Conservation (phyloP, 2,113 vertebrate genomes). For the Puntigrus tetrazona region DNA sequence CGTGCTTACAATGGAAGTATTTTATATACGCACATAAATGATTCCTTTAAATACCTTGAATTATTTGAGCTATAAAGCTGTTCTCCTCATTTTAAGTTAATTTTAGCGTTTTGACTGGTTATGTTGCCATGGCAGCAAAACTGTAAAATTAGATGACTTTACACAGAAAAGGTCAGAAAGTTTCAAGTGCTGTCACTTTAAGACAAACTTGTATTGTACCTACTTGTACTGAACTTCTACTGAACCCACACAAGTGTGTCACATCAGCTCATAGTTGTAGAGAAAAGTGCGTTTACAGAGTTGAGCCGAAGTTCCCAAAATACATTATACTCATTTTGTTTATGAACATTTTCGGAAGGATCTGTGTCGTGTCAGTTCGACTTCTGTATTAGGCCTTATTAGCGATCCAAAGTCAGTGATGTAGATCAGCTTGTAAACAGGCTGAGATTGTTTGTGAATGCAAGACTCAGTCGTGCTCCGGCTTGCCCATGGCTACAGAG, state of each 20-base stretch:
- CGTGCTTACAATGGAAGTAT: neutral
- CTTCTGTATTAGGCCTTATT: neutral
- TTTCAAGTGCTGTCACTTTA: neutral
- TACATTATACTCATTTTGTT: neutral
- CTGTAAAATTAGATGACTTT: neutral
- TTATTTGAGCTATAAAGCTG: neutral
- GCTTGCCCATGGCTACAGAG: slow-evolving; percentile 22
- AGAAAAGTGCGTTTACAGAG: neutral
- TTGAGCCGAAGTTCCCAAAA: neutral
- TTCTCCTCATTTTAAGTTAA: neutral
- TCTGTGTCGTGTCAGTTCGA: neutral
- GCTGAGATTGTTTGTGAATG: slow-evolving; percentile 9
- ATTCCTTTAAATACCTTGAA: neutral
- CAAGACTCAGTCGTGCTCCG: neutral
- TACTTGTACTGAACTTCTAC: neutral
- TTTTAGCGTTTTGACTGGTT: neutral
- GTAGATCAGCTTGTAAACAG: slow-evolving; percentile 14
- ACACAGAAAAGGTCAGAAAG: neutral
- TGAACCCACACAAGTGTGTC: neutral
- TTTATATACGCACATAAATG: neutral
- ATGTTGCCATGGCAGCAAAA: neutral
- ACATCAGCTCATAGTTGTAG: neutral
- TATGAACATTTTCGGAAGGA: neutral
- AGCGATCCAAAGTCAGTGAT: neutral
- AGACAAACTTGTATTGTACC: neutral